These are phyloP conservation scores for Hyalella azteca DNA, from an alignment of 2,888 invertebrate genomes.

Conservation along the genomic window DNA sequence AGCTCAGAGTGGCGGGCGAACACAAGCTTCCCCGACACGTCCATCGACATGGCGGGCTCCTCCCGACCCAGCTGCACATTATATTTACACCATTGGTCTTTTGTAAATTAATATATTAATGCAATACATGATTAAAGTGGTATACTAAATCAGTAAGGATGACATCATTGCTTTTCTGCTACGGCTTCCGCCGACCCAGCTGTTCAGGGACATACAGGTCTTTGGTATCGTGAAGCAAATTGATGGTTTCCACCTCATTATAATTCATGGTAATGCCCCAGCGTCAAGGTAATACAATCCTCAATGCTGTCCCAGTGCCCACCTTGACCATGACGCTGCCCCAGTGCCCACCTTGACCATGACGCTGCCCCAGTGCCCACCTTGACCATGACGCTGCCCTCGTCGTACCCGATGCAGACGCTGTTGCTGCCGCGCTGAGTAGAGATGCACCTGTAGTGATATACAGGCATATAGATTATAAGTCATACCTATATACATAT, in stretches of 20 bases:
- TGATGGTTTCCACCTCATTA: too few species aligned
- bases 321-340: conserved; percentile 72
- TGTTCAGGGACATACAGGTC: too few species aligned
- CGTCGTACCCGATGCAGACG: conserved; percentile 96
- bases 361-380: conserved; percentile 61
- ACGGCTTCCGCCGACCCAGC: too few species aligned
- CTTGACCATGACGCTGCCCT: conserved; percentile 93
- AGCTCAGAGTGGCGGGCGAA: conserved; percentile 99
- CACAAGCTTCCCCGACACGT: conserved; percentile 95
- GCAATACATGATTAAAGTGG: too few species aligned
- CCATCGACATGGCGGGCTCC: conserved; percentile 99
- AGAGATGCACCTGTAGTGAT: conserved; percentile 46
- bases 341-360: neutral
- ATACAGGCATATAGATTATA: too few species aligned
- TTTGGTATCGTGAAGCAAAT: too few species aligned
- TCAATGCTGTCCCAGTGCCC: conserved; percentile 11
- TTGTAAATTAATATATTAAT: too few species aligned
- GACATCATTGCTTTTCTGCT: too few species aligned
- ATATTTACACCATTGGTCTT: too few species aligned
- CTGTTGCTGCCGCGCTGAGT: conserved; percentile 91
- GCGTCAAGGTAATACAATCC: neutral
- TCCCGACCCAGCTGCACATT: conserved; percentile 86
- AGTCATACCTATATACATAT: too few species aligned
- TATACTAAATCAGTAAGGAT: too few species aligned
- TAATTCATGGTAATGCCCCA: neutral